Evolutionary conservation across 2,797 vertebrate species (phyloP), one percentile per base, ranked within the genome.

Genomic region (Falco biarmicus): DNA sequence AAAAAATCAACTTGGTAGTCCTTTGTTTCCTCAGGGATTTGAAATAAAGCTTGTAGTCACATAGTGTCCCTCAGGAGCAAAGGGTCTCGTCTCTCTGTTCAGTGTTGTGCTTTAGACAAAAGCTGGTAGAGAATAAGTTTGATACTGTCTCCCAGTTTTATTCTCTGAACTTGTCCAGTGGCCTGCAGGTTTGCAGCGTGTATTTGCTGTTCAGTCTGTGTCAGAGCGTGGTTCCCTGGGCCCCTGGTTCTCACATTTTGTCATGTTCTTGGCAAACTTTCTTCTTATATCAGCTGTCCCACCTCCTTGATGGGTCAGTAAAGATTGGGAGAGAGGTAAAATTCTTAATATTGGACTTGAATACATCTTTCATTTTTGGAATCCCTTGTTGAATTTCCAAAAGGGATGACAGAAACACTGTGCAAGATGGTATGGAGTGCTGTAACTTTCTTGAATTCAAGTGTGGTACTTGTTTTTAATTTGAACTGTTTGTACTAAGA

Each of bases 61-160:
- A 13, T 4, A 21, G 13, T 12, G 1, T 84, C 25, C 37, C 37
- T 71, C 8, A 12, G 70, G 37, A 65, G 48, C 41, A 11, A 66
- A 74, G 17, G 37, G 8, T 14, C 17, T 78, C 51, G 7, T 14
- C 15, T 78, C 56, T 28, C 0, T 11, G 9, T 5, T 29, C 54
- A 20, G 10, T 13, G 12, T 34, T 2, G 3, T 68, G n/a, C 29
- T 22, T 64, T 0, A 0, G 57, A 43, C 59, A 57, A 15, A 83
- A 84, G 11, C 32, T 5, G 5, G 7, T 9, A 10, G 50, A 20
- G 37, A 29, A 31, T 69, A 11, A 2, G 9, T 57, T 81, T 77
- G 63, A 10, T 16, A 9, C 20, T 24, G 1, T 70, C 43, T 81
- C 4, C 4, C 21, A 54, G 4, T 41, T 74, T 79, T 37, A 5